These are phyloP conservation scores for Melanchra persicariae DNA, from an alignment of 2,888 invertebrate genomes.

Conservation along the genomic window DNA sequence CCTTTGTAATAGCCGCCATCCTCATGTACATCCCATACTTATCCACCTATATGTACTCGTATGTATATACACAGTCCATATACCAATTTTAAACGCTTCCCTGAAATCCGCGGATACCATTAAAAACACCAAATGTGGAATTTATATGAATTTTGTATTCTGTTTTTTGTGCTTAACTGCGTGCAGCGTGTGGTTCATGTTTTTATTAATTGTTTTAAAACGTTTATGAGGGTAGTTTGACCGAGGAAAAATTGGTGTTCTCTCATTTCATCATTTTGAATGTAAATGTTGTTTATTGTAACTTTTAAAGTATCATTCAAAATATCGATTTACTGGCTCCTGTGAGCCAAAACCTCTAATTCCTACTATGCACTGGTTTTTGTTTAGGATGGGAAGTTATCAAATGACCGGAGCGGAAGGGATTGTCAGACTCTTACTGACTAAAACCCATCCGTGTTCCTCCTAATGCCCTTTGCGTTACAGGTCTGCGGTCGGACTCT, in stretches of 20 bases:
- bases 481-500: no score
- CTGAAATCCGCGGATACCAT: slow-evolving; percentile 12
- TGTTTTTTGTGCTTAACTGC: slow-evolving; percentile 10
- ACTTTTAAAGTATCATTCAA: background rate
- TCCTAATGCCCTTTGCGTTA: no score
- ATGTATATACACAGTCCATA: background rate
- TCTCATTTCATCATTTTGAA: background rate
- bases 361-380: no score
- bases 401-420: no score
- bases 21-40: slow-evolving; percentile 12
- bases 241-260: background rate
- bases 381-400: no score
- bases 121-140: slow-evolving; percentile 4
- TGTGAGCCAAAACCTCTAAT: background rate
- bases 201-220: slow-evolving; percentile 22
- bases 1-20: slow-evolving; percentile 32
- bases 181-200: background rate
- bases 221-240: background rate
- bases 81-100: background rate
- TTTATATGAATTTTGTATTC: slow-evolving; percentile 23
- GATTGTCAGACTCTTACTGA: no score
- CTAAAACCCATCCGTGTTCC: no score
- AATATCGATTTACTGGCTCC: background rate
- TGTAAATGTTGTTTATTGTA: background rate
- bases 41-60: background rate